Base-by-base conservation (phyloP, 2,797 vertebrate species). In the Rhinichthys osculus region DNA sequence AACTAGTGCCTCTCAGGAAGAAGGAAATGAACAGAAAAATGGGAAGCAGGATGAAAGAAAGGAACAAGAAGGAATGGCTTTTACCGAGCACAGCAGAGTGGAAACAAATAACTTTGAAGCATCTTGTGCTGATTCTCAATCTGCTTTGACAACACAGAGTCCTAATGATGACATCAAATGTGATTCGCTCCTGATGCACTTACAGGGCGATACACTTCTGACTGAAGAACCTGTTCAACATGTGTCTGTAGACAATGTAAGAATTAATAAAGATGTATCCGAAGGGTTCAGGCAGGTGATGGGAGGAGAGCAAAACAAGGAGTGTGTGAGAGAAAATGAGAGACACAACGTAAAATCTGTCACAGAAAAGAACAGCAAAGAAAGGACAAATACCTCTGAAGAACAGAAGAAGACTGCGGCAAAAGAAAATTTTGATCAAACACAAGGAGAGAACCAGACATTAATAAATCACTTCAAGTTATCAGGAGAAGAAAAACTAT, bases 391-490 rank as follows among this genome's bases (percentile, higher is more conserved):
- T 21, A 73, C 76, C 87, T 62, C 27, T n/a, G 86, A 50, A 76
- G 72, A 89, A 62, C 33, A 90, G 73, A 67, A 84, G 54, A 7
- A 2, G 38, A 73, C 19, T 79, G 17, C 84, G 81, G 40, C 57
- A 80, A 66, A 78, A 33, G 3, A 90, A 78, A 44, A 85, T 86
- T 30, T 72, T 71, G 82, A 66, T 59, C 78, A 86, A 84, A 74
- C 90, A 27, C 83, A 82, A 85, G 82, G 21, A 78, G 47, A 85
- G 78, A 89, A 91, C 86, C 89, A 83, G 79, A 81, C 88, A 83
- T 90, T 91, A 93, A 91, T 87, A 78, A 88, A 78, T 14, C 85
- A 86, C 16, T 82, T 62, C n/a, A 66, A 54, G n/a, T 85, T 85
- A 82, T 84, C 74, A 84, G 89, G 78, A 92, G 86, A 88, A 81